phyloP scores from a whole-genome alignment of 2,797 vertebrate species.

The Clarias pachynema region DNA sequence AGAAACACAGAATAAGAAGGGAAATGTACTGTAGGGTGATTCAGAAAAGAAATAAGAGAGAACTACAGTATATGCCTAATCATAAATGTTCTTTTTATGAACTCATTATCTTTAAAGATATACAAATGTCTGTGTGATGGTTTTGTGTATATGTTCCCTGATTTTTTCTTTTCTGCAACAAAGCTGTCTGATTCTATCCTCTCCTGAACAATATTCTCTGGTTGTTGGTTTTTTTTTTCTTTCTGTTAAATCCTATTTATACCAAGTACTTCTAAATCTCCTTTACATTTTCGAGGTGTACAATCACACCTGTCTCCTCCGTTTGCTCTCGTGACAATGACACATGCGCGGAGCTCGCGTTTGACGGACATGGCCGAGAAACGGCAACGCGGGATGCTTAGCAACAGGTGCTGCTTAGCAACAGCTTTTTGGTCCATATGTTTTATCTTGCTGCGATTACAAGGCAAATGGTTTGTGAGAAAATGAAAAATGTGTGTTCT shows the following conservation, averaged over 20 bases:
- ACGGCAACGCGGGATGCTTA: conserved; percentile 44
- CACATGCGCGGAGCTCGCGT: conserved; percentile 7
- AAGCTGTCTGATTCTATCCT: not conserved
- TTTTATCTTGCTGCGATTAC: conserved; percentile 20
- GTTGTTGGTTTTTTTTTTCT: not conserved
- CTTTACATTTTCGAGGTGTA: not conserved
- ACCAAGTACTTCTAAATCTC: not conserved
- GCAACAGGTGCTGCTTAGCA: conserved; percentile 59
- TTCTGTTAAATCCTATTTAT: not conserved
- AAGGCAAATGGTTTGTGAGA: conserved; percentile 30
- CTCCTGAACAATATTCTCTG: not conserved
- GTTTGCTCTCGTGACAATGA: conserved; percentile 27
- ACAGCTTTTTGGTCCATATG: conserved; percentile 46
- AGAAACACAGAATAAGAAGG: not conserved
- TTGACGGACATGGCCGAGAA: conserved; percentile 39
- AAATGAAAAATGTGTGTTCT: conserved; percentile 30
- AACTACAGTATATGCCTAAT: not conserved
- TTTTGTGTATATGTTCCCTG: not conserved
- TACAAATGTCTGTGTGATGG: not conserved
- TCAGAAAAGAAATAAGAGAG: not conserved
- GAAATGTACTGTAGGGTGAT: not conserved
- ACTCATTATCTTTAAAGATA: not conserved
- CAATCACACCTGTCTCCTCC: conserved; percentile 13
- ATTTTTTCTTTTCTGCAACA: not conserved
- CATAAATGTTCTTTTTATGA: not conserved